Conservation (phyloP, 30 jellyfish, hydroid and myxozoan genomes). For the Catostylus mosaicus region DNA sequence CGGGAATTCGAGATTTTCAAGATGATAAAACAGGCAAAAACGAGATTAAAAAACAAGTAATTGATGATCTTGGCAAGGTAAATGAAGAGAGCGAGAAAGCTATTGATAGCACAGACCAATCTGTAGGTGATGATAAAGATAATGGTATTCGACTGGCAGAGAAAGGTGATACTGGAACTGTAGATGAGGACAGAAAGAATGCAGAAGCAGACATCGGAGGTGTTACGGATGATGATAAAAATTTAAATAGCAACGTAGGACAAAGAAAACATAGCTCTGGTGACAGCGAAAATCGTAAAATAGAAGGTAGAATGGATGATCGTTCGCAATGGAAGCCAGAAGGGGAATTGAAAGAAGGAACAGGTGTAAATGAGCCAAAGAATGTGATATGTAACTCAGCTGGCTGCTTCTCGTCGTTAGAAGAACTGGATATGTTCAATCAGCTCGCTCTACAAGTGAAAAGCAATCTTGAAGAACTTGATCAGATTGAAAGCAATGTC, state of each 20-base stretch:
- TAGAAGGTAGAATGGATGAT: not conserved
- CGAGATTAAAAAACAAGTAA: not conserved
- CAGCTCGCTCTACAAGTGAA: conserved; percentile 46
- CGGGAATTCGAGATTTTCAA: not conserved
- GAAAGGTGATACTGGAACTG: not conserved
- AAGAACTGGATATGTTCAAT: conserved; percentile 49
- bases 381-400: conserved; percentile 56
- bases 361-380: not conserved
- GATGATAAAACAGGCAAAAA: not conserved
- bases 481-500: not conserved
- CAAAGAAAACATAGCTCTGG: not conserved
- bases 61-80: not conserved
- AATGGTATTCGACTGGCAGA: not conserved
- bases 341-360: not conserved
- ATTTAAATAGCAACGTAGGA: not conserved
- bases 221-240: not conserved
- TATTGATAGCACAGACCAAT: not conserved
- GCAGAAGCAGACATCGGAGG: not conserved
- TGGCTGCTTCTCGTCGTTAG: conserved; percentile 69
- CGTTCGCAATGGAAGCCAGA: not conserved
- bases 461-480: conserved; percentile 22
- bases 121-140: not conserved
- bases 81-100: not conserved
- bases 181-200: not conserved
- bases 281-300: not conserved